Conservation (phyloP, 2,113 vertebrate genomes). For the Progne subis region DNA sequence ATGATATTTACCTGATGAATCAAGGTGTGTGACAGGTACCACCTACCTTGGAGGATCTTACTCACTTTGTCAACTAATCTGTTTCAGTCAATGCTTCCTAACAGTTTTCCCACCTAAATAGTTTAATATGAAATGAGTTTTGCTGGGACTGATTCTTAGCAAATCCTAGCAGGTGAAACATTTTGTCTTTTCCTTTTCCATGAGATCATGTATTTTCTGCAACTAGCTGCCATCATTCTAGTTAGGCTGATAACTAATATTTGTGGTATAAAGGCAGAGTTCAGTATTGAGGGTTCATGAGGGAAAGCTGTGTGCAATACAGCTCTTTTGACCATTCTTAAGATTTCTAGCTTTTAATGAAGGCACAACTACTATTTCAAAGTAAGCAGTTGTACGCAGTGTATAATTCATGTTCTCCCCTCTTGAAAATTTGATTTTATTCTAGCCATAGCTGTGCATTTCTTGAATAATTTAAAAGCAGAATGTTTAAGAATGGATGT, state of each 20-base stretch:
- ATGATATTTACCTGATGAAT: background rate
- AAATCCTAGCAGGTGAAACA: background rate
- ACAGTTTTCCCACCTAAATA: background rate
- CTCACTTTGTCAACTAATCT: background rate
- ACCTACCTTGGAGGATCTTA: background rate
- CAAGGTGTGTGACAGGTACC: background rate
- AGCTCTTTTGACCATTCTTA: background rate
- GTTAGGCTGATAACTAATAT: background rate
- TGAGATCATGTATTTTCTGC: background rate
- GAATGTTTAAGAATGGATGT: slow-evolving; percentile 4
- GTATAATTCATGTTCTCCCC: background rate
- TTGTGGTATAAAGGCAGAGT: background rate
- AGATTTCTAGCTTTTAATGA: background rate
- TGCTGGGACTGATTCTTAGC: background rate
- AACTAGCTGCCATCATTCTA: background rate
- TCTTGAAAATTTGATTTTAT: slow-evolving; percentile 1
- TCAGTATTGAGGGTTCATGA: background rate
- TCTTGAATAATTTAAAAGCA: slow-evolving; percentile 20
- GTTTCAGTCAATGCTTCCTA: background rate
- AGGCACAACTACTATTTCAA: background rate
- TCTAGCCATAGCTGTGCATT: background rate
- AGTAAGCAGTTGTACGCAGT: background rate
- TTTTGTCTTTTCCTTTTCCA: background rate
- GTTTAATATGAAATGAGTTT: background rate
- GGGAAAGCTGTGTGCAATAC: background rate